Base-by-base conservation (phyloP, 92 coral and sea anemone species). In the Epizoanthus fatuus region DNA sequence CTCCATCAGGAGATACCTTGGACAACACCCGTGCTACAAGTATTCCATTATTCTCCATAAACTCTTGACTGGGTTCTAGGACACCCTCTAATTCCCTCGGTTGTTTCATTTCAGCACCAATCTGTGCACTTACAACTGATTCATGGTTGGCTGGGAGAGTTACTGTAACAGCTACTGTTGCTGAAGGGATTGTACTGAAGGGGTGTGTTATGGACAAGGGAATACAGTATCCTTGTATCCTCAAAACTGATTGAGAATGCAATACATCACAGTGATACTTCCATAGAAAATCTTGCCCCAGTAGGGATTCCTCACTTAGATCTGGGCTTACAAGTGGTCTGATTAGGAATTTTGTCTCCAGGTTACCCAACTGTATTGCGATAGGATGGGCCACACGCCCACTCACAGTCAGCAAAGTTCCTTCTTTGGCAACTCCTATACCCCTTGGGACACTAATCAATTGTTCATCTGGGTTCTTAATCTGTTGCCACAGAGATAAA, bases 351-450 rank as follows among this genome's bases (percentile, higher is more conserved):
- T 40, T 71, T 11, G 76, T 71, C 54, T 69, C 54, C 53, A 39
- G 53, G 44, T 69, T 40, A 9, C 29, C 74, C 32, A 71, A n/a
- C 58, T 71, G 37, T 47, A 71, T 19, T 44, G 59, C 39, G 12
- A 71, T 49, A 17, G 76, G 76, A 11, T 49, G 76, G 32, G 76
- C 39, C 76, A 71, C 76, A 71, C 76, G 76, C 58, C 76, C 76
- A 71, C 76, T 71, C 2, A 71, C 37, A 45, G 76, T 71, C 9
- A 71, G 76, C 76, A 71, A 47, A 6, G 59, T 47, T 47, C 59
- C 76, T n/a, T 47, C 76, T 29, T 71, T 71, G 57, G 76, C 76
- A 47, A 71, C 76, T 49, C 76, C 76, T 71, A 71, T 71, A 22
- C 76, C 76, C 38, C 59, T n/a, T 7, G 20, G 76, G 12, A 49